Evolutionary conservation across 2,113 vertebrate genomes (phyloP), one percentile per base, ranked within the genome.

Genomic region (Capreolus pygargus): DNA sequence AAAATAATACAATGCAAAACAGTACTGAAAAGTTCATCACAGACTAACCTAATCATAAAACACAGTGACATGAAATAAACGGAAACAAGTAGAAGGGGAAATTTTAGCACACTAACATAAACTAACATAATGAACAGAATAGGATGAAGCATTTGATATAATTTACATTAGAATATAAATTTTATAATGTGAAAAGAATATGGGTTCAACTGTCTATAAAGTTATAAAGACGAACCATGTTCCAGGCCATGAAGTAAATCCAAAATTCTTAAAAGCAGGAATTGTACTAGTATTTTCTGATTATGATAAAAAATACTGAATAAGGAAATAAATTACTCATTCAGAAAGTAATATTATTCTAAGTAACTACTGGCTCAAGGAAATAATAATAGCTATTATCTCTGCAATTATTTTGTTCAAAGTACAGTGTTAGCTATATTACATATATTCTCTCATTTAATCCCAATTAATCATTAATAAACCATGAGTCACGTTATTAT

Each of bases 11-110:
- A 97, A 76, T 89, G 47, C 58, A 86, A 91, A 95, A 94, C 58
- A 67, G 67, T 84, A 84, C 39, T 52, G 19, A 95, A 88, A 76
- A 97, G 81, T 91, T 86, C 94, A 92, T 13, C 85, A 94, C 16
- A 93, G 47, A 96, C 81, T 95, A 95, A 95, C 89, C n/a, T 82
- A 95, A 93, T 58, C 36, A 97, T 47, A 96, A 96, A 86, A 94
- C 88, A 88, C n/a, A 74, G 47, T 92, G 60, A 94, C 28, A 94
- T 57, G 50, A 97, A 97, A 94, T 74, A 95, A 94, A 92, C 33
- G 23, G 57, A 95, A 97, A 97, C 21, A 96, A 90, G 84, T 28
- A 55, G 83, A 90, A 94, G 30, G 45, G 39, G 64, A 96, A 96
- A 85, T 74, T 92, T 96, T 85, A 97, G 76, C 52, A 97, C 39